Percentiles rank a stretch among this genome's conserved stretches.
Conservation (phyloP, 2,888 invertebrate genomes). For the Thera obeliscata region DNA sequence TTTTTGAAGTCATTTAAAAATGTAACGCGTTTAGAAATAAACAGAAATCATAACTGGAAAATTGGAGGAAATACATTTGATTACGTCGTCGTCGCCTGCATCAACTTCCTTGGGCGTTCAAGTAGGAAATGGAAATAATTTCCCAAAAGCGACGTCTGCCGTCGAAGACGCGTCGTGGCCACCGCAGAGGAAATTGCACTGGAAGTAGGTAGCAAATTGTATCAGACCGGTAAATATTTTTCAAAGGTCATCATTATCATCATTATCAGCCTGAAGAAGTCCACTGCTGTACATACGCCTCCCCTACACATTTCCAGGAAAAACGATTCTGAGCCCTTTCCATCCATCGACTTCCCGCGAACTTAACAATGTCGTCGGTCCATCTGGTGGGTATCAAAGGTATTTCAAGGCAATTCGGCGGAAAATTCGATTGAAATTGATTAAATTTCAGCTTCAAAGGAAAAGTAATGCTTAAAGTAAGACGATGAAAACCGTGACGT, state of each 20-base stretch:
- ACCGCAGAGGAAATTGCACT: slow-evolving; percentile 13
- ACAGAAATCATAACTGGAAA: slow-evolving; percentile 11
- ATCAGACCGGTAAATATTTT: not conserved
- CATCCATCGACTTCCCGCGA: no score
- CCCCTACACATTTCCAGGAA: no score
- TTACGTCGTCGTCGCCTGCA: not conserved
- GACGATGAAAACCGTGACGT: no score
- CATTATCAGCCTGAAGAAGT: no score
- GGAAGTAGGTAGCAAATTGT: not conserved
- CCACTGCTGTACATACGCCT: no score
- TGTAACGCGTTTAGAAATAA: not conserved
- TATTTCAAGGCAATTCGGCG: no score
- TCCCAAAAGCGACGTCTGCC: slow-evolving; percentile 18
- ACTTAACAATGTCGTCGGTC: no score
- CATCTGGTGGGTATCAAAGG: no score
- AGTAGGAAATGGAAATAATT: slow-evolving; percentile 33
- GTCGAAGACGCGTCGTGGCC: slow-evolving; percentile 2
- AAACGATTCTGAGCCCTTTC: no score
- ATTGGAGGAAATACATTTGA: slow-evolving; percentile 23
- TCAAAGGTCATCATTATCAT: not conserved
- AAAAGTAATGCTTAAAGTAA: no score
- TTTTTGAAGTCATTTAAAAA: not conserved
- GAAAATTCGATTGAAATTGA: no score
- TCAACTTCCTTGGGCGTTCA: slow-evolving; percentile 2
- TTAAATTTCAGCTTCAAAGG: no score